Evolutionary conservation across 2,888 invertebrate genomes (phyloP), one percentile per base, ranked within the genome.

Genomic region (Lasioglossum pauxillum): DNA sequence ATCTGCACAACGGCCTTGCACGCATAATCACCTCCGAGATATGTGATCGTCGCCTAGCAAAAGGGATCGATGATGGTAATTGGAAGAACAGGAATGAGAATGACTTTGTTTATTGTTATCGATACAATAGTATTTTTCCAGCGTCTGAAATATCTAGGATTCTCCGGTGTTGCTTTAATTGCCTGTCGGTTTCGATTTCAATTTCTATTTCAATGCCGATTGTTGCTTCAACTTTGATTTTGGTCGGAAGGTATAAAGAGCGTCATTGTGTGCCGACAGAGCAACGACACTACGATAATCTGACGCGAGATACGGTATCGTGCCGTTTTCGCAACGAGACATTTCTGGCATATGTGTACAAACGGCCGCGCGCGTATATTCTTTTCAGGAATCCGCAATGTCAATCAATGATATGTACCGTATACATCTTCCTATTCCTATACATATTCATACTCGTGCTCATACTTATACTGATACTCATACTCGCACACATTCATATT

Each of bases 91-190:
- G 23, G n/a, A n/a, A n/a, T n/a, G n/a, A 86, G 87, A 87, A 87
- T 87, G 85, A 85, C 78, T 77, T 80, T 31, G 60, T 87, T 87
- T 86, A 85, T 86, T 86, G 53, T 80, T 83, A 83, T 87, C 60
- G 57, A 73, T 87, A 87, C 85, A 87, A 71, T 81, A 72, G 80
- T 79, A 75, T 75, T 73, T 75, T 73, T 75, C 27, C 74, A 41
- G 41, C 31, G 67, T 77, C 35, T 23, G 53, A 69, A 49, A 83
- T 77, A 73, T 73, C 12, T 0, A 73, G 27, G 53, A 49, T 64
- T 85, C 41, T 60, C 49, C 31, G 10, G 23, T 35, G 35, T 41
- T 60, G 14, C n/a, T 12, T 27, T 27, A 14, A n/a, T 5, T 16
- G 7, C 5, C 31, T 31, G 2, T 31, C 16, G 31, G 16, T 64